Evolutionary conservation across 2,797 vertebrate species (phyloP).

Genomic region (Tadarida brasiliensis): DNA sequence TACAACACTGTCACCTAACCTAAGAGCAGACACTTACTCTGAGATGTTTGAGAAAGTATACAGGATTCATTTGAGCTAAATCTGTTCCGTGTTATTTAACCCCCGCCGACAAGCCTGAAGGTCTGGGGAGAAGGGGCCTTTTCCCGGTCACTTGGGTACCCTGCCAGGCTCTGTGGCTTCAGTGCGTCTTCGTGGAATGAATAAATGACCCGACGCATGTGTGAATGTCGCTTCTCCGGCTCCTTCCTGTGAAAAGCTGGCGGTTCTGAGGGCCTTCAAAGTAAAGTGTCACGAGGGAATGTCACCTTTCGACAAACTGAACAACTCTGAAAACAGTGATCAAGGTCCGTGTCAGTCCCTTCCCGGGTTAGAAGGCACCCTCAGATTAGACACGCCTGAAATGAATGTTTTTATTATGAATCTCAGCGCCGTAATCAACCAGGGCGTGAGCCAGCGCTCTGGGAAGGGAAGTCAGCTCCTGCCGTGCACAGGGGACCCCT

Average conservation of each 20-base stretch:
- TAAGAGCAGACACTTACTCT: not conserved
- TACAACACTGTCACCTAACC: not conserved
- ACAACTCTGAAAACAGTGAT: not conserved
- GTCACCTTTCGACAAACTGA: slow-evolving; percentile 51
- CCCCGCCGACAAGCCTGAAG: fast-evolving
- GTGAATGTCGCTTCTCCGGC: not conserved
- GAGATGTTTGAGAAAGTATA: fast-evolving
- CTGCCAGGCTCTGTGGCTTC: not conserved
- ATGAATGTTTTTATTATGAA: fast-evolving
- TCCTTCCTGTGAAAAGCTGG: slow-evolving; percentile 53
- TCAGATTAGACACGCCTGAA: not conserved
- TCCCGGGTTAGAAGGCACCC: fast-evolving
- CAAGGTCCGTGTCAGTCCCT: not conserved
- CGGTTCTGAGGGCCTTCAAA: not conserved
- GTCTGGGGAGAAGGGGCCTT: not conserved
- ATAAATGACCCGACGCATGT: not conserved
- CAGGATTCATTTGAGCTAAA: no score
- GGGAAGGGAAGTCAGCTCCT: not conserved
- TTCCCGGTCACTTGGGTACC: fast-evolving
- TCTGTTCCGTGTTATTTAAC: not conserved
- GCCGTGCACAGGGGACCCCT: fast-evolving
- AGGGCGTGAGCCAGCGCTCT: not conserved
- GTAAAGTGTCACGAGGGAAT: not conserved
- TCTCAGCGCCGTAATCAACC: not conserved
- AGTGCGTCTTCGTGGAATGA: not conserved